A percentile compares a stretch with the other conserved stretches of the same genome.
These are phyloP conservation scores for Tiphia femorata DNA, from an alignment of 2,888 invertebrate species.

Conservation along the genomic window DNA sequence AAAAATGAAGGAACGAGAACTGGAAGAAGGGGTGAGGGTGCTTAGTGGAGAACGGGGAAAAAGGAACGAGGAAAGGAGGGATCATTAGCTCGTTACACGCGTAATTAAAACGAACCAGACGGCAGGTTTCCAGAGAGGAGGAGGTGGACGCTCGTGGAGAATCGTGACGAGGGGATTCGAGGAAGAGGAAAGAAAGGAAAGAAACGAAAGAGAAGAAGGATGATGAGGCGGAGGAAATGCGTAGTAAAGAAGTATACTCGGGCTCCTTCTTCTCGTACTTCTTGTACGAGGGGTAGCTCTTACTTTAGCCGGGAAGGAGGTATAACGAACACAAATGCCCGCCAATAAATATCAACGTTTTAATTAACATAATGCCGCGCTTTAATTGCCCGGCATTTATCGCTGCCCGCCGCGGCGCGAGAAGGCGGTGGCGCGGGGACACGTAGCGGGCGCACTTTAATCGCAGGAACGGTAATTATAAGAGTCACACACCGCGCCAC, in stretches of 20 bases:
- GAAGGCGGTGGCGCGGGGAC: constrained; percentile 4
- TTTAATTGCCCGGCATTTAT: constrained; percentile 52
- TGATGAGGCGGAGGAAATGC: not conserved
- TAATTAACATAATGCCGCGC: constrained; percentile 54
- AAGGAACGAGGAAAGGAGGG: constrained; percentile 11
- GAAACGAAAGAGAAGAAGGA: not conserved
- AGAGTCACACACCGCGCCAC: constrained; percentile 22
- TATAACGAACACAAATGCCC: constrained; percentile 19
- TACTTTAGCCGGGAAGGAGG: constrained; percentile 28
- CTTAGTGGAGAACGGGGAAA: too few relatives aligned
- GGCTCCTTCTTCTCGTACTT: constrained; percentile 1
- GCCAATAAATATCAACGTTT: constrained; percentile 54
- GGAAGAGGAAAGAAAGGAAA: not conserved
- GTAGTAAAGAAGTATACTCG: not conserved
- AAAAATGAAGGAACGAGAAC: not conserved
- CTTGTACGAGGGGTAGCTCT: constrained; percentile 24
- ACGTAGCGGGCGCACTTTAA: constrained; percentile 28
- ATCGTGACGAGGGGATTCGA: not conserved
- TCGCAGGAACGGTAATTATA: constrained; percentile 38
- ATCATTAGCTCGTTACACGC: constrained; percentile 21
- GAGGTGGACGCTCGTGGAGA: too few relatives aligned
- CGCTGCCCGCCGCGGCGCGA: constrained; percentile 12
- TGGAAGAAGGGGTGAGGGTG: not conserved
- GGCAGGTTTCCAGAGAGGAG: too few relatives aligned
- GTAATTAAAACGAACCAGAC: constrained; percentile 22